Evolutionary conservation across 2,888 invertebrate genomes (phyloP).

Genomic region (Reticulitermes lucifugus): DNA sequence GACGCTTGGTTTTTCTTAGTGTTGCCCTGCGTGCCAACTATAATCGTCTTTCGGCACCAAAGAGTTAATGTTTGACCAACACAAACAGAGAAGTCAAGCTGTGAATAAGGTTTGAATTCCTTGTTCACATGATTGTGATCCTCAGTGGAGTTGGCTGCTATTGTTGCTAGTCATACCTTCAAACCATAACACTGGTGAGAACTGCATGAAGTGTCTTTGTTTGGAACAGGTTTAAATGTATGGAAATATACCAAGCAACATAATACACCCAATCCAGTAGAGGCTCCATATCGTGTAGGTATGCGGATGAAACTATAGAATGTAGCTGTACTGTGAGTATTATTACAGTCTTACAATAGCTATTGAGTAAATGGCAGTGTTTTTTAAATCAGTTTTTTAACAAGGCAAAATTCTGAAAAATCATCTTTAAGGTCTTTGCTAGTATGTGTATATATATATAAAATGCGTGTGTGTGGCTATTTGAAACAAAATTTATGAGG

Average conservation of each 20-base stretch:
- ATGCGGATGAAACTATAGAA: not conserved
- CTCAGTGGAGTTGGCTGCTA: not conserved
- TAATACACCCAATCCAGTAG: too few relatives aligned
- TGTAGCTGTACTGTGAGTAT: conserved; percentile 5
- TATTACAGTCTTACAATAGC: not conserved
- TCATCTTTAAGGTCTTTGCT: conserved; percentile 13
- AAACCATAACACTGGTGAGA: too few relatives aligned
- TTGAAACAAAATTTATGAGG: conserved; percentile 35
- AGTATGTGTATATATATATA: not conserved
- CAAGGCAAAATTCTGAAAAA: conserved; percentile 3
- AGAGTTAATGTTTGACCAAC: too few relatives aligned
- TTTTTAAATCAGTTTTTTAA: conserved; percentile 18
- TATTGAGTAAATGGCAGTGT: conserved; percentile 13
- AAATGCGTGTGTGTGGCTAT: not conserved
- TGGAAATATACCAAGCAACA: too few relatives aligned
- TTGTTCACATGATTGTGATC: not conserved
- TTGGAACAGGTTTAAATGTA: too few relatives aligned
- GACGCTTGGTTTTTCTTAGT: too few relatives aligned
- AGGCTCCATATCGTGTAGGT: too few relatives aligned
- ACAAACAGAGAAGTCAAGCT: too few relatives aligned
- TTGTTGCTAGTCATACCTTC: not conserved
- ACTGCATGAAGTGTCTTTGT: too few relatives aligned
- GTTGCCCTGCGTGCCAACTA: too few relatives aligned
- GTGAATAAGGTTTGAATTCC: too few relatives aligned
- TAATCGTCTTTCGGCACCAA: too few relatives aligned